Evolutionary conservation across 2,113 vertebrate species (phyloP).

Genomic region (Pontoporia blainvillei): DNA sequence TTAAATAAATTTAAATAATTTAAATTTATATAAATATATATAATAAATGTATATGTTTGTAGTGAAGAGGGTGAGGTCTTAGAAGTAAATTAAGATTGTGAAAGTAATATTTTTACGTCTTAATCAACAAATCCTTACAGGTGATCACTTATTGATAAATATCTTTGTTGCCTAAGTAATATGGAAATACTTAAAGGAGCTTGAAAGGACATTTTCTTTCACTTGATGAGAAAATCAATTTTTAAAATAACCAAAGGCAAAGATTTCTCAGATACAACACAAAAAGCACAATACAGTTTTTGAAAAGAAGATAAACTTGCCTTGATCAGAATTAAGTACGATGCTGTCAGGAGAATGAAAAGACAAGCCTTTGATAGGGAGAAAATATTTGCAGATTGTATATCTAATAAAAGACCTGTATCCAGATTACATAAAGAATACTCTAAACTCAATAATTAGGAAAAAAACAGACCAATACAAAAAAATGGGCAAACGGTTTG

Average conservation of each 20-base stretch:
- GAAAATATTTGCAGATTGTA: background rate
- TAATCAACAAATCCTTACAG: conserved; percentile 30
- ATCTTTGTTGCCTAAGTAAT: background rate
- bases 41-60: too few species aligned
- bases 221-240: conserved; percentile 34
- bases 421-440: background rate
- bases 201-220: conserved; percentile 37
- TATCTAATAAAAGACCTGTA: background rate
- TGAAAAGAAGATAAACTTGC: background rate
- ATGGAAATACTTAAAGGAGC: background rate
- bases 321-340: conserved; percentile 31
- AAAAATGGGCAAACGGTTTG: background rate
- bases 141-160: background rate
- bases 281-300: background rate
- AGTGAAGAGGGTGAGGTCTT: background rate
- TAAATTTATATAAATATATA: too few species aligned
- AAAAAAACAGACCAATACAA: background rate
- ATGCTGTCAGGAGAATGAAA: background rate
- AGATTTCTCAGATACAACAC: background rate
- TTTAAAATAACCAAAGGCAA: conserved; percentile 40
- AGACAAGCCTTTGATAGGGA: background rate
- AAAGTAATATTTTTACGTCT: background rate
- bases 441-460: background rate
- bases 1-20: too few species aligned
- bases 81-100: background rate